Conservation (phyloP, 2,113 vertebrate genomes). For the Pteruthius melanotis region DNA sequence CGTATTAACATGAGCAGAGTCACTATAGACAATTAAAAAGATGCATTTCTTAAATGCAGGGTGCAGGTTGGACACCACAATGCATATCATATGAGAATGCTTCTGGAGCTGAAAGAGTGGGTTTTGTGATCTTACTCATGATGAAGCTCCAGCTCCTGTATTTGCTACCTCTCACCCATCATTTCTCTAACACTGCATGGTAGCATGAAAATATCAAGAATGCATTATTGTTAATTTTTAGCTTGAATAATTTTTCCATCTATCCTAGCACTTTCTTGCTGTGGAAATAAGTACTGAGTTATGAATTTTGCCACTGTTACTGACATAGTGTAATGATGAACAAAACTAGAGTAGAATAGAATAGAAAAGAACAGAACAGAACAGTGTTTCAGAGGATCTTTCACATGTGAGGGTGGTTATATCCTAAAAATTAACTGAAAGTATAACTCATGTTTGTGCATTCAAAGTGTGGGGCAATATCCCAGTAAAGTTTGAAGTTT, state of each 20-base stretch:
- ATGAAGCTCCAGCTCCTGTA: neutral
- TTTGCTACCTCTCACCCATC: neutral
- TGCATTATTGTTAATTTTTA: neutral
- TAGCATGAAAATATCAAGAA: neutral
- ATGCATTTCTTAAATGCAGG: neutral
- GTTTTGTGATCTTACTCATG: neutral
- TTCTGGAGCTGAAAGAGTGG: neutral
- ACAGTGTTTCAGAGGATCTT: neutral
- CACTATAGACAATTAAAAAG: neutral
- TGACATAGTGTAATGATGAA: neutral
- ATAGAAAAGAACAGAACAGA: neutral
- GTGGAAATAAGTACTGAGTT: neutral
- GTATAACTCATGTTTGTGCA: neutral
- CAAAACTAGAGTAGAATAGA: neutral
- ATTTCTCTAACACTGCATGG: neutral
- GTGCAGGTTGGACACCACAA: neutral
- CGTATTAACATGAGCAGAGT: neutral
- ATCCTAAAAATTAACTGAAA: neutral
- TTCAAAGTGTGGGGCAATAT: neutral
- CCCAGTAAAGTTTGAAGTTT: neutral
- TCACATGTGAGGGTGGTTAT: neutral
- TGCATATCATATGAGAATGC: neutral
- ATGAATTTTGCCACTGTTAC: neutral
- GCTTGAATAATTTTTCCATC: neutral
- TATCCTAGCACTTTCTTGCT: neutral